A percentile compares a stretch with the other conserved stretches of the same genome.
These are phyloP conservation scores for Paramormyrops hopkinsi DNA, from an alignment of 2,797 vertebrate genomes.

Conservation along the genomic window DNA sequence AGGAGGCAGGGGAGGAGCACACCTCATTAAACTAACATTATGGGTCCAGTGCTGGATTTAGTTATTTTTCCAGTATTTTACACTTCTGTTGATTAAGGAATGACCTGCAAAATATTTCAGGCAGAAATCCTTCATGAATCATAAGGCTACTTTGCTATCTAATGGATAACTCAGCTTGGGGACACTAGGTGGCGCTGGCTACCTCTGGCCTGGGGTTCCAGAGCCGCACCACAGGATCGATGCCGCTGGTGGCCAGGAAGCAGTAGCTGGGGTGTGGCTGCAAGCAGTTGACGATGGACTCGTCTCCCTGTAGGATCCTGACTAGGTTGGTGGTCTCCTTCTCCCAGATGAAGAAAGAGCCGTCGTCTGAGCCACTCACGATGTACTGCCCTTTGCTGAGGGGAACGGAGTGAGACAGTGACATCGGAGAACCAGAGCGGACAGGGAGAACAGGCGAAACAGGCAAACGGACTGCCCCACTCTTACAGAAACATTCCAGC, in stretches of 20 bases:
- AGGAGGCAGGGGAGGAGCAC: neutral
- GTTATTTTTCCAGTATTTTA: neutral
- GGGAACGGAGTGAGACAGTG: constrained; percentile 26
- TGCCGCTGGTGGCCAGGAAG: constrained; percentile 94
- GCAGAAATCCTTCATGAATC: neutral
- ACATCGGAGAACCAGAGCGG: neutral
- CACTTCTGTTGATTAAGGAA: neutral
- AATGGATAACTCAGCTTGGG: neutral
- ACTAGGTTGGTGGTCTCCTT: constrained; percentile 96
- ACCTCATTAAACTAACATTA: neutral
- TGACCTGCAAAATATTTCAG: neutral
- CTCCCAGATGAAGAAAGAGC: constrained; percentile 99
- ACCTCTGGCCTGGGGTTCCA: constrained; percentile 97
- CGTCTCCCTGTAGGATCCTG: constrained; percentile 91
- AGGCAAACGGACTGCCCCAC: neutral
- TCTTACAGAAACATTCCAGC: neutral
- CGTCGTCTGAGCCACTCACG: constrained; percentile 92
- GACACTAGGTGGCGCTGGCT: neutral
- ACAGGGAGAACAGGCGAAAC: neutral
- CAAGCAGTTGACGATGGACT: constrained; percentile 96
- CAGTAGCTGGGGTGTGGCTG: constrained; percentile 97
- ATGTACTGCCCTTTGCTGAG: constrained; percentile 94
- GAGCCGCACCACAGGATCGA: constrained; percentile 90
- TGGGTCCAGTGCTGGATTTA: neutral
- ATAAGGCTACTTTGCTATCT: neutral